phyloP scores from a whole-genome alignment of 2,888 invertebrate species.

The Pollenia amentaria region DNA sequence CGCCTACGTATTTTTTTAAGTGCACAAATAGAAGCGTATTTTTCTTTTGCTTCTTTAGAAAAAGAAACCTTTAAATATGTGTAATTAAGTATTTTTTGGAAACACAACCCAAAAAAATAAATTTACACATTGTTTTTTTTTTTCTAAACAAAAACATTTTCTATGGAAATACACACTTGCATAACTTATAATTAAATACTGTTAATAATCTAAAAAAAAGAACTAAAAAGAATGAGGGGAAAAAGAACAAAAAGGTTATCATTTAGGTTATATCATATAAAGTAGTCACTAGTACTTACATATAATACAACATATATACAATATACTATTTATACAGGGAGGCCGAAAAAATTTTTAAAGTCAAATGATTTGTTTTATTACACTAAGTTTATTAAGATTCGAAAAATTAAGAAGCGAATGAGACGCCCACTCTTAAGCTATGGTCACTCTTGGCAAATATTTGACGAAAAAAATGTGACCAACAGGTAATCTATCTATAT shows the following conservation, averaged over 20 bases:
- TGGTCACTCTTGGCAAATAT: too few species aligned
- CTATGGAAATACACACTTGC: not conserved
- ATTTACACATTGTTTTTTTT: not conserved
- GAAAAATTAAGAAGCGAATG: too few species aligned
- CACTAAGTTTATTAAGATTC: too few species aligned
- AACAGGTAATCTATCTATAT: too few species aligned
- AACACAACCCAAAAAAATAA: conserved; percentile 17
- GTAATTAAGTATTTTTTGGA: conserved; percentile 8
- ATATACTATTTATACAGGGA: too few species aligned
- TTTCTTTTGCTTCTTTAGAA: conserved; percentile 1
- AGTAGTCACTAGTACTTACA: too few species aligned
- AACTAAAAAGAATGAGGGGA: not conserved
- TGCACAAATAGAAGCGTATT: not conserved
- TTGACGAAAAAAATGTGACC: too few species aligned
- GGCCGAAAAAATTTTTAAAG: too few species aligned
- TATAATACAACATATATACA: too few species aligned
- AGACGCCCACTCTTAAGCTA: too few species aligned
- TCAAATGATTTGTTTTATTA: too few species aligned
- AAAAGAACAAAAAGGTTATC: conserved; percentile 46
- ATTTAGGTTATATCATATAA: conserved; percentile 10
- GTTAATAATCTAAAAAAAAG: conserved; percentile 2
- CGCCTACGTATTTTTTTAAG: conserved; percentile 46
- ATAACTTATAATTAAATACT: conserved; percentile 29
- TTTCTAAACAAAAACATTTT: conserved; percentile 4
- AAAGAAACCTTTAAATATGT: conserved; percentile 9